Percentiles rank a stretch among this genome's conserved stretches.
Evolutionary conservation across 2,797 vertebrate species (phyloP).

Genomic region (Amblyraja radiata): DNA sequence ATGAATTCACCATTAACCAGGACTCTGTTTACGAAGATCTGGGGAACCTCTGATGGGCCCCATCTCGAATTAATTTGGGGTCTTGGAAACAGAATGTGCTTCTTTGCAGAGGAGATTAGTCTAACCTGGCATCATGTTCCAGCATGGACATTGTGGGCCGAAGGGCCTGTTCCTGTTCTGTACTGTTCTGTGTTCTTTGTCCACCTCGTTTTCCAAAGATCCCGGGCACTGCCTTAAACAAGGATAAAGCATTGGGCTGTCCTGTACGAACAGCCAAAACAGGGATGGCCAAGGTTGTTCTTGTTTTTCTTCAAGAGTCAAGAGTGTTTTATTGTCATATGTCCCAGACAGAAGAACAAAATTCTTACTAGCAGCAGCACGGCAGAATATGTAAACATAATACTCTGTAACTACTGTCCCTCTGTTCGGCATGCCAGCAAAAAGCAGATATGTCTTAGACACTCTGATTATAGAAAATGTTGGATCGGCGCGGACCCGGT

Average conservation of each 20-base stretch:
- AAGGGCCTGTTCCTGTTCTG: too few relatives aligned
- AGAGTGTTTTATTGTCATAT: too few relatives aligned
- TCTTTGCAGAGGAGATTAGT: too few relatives aligned
- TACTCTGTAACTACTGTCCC: background rate
- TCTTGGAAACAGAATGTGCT: background rate
- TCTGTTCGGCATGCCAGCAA: background rate
- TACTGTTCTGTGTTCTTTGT: background rate
- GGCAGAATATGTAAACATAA: too few relatives aligned
- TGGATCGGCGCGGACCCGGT: too few relatives aligned
- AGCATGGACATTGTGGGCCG: too few relatives aligned
- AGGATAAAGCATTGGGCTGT: background rate
- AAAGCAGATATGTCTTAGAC: background rate
- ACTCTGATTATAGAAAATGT: background rate
- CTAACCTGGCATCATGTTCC: too few relatives aligned
- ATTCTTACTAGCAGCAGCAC: too few relatives aligned
- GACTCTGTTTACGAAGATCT: constrained; percentile 50
- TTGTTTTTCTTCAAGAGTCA: background rate
- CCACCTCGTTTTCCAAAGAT: background rate
- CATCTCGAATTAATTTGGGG: background rate
- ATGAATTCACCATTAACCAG: constrained; percentile 41
- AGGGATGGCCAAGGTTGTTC: background rate
- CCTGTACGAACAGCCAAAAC: background rate
- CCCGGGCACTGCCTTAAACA: background rate
- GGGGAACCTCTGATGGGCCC: constrained; percentile 26
- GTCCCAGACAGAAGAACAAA: too few relatives aligned